Conservation (phyloP, 2,113 vertebrate genomes). For the Gracilinanus agilis region DNA sequence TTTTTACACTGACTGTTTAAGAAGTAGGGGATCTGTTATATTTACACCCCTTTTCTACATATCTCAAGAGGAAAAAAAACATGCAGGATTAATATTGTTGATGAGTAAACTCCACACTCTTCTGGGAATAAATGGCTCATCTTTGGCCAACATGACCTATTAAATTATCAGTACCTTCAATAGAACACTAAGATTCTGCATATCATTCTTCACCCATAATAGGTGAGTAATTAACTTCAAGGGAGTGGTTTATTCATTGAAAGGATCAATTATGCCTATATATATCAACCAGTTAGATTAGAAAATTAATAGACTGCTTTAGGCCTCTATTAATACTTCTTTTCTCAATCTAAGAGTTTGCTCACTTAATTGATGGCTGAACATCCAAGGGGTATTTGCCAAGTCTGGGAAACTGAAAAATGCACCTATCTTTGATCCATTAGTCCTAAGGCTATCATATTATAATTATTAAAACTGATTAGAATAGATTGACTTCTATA, state of each 20-base stretch:
- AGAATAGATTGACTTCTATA: not conserved
- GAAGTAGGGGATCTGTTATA: not conserved
- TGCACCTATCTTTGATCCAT: not conserved
- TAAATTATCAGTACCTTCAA: constrained; percentile 26
- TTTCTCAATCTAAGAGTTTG: constrained; percentile 5
- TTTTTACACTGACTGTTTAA: not conserved
- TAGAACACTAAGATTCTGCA: not conserved
- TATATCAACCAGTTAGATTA: constrained; percentile 19
- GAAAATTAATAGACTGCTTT: constrained; percentile 24
- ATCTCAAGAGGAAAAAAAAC: constrained; percentile 4
- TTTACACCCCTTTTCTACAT: constrained; percentile 19
- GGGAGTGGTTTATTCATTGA: not conserved
- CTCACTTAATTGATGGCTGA: constrained; percentile 2
- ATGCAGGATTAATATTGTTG: not conserved
- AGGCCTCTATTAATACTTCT: constrained; percentile 26
- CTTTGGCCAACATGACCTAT: not conserved
- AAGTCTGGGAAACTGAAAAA: not conserved
- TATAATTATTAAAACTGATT: not conserved
- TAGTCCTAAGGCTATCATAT: not conserved
- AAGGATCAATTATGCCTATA: not conserved
- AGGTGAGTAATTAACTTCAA: not conserved
- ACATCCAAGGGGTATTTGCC: not conserved
- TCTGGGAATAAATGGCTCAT: not conserved
- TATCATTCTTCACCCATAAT: not conserved
- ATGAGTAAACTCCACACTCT: constrained; percentile 28